Conservation (phyloP, 1,140 invertebrate genomes). For the Ylistrum balloti region DNA sequence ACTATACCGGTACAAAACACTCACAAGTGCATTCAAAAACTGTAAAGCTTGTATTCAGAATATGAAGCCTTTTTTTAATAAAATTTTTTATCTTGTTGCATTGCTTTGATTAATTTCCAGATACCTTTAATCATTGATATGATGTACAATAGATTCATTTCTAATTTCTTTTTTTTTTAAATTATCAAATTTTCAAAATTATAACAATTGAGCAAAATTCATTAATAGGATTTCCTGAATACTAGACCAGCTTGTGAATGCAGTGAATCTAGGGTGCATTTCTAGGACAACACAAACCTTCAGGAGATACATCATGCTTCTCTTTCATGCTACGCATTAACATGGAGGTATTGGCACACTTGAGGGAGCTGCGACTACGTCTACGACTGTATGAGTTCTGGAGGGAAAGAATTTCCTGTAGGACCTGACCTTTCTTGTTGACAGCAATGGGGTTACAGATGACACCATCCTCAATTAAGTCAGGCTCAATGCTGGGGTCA, state of each 20-base stretch:
- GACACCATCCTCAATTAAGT: conserved; percentile 58
- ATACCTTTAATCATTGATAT: too few species aligned
- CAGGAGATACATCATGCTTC: conserved; percentile 56
- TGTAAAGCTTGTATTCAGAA: neutral
- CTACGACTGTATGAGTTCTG: conserved; percentile 46
- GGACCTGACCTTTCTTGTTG: conserved; percentile 64
- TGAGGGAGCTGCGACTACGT: conserved; percentile 56
- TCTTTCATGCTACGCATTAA: conserved; percentile 51
- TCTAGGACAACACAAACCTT: conserved; percentile 44
- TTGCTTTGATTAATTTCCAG: neutral
- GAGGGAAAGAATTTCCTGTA: conserved; percentile 59
- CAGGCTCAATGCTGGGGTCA: conserved; percentile 59
- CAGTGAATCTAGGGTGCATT: too few species aligned
- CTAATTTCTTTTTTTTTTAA: too few species aligned
- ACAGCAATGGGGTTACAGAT: conserved; percentile 67
- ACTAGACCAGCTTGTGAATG: neutral
- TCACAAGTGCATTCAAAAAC: neutral
- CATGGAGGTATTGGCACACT: conserved; percentile 55
- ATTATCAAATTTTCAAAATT: too few species aligned
- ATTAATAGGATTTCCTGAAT: too few species aligned
- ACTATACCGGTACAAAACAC: neutral
- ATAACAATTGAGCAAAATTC: neutral
- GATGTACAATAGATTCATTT: too few species aligned
- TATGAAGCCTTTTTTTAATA: too few species aligned
- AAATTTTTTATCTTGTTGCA: neutral